Conservation (phyloP, 1,140 invertebrate species). For the Elymnias hypermnestra region DNA sequence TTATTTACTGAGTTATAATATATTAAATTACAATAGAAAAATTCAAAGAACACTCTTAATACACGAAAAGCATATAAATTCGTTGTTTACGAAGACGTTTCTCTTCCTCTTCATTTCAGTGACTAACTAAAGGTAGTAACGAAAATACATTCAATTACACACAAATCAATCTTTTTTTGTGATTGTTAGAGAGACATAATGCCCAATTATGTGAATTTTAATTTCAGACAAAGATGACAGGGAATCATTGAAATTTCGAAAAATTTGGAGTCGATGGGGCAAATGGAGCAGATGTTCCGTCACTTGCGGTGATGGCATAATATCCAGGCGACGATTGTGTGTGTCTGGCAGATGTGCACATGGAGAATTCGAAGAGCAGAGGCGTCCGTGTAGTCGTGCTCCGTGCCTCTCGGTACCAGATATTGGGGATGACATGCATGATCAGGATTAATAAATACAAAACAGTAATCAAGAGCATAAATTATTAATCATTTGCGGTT, state of each 20-base stretch:
- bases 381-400: slow-evolving; percentile 32
- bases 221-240: not conserved
- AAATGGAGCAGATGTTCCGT: slow-evolving; percentile 58
- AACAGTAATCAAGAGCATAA: no score
- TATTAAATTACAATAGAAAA: no score
- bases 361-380: slow-evolving; percentile 50
- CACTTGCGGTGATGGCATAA: slow-evolving; percentile 42
- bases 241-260: slow-evolving; percentile 22
- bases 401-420: slow-evolving; percentile 25
- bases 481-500: no score
- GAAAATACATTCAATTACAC: no score
- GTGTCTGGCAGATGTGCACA: slow-evolving; percentile 52
- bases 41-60: no score
- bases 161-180: no score
- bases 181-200: not conserved
- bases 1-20: no score
- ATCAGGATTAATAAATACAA: slow-evolving; percentile 23
- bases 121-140: no score
- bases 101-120: no score
- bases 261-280: slow-evolving; percentile 63
- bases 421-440: slow-evolving; percentile 19
- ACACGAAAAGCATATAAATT: no score
- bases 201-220: not conserved
- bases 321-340: slow-evolving; percentile 35
- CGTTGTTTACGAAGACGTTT: no score